Conservation (phyloP, 2,113 vertebrate species). For the Deroptyus accipitrinus region DNA sequence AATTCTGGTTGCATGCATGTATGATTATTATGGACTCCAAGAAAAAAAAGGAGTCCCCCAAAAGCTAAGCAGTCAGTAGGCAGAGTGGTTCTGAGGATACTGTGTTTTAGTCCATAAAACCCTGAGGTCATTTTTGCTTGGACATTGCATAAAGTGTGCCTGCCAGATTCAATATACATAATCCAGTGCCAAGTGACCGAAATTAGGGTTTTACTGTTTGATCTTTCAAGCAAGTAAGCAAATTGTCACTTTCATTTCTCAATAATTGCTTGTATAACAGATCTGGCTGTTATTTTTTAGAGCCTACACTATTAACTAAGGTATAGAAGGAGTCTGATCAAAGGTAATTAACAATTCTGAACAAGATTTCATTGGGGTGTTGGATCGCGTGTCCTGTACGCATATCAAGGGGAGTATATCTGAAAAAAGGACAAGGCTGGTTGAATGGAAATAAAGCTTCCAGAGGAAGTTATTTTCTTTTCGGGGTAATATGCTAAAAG, state of each 20-base stretch:
- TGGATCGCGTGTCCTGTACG: slow-evolving; percentile 43
- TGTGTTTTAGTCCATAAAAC: not conserved
- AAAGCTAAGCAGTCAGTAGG: not conserved
- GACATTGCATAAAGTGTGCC: not conserved
- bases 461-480: slow-evolving; percentile 32
- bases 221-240: slow-evolving; percentile 69
- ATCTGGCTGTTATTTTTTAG: slow-evolving; percentile 38
- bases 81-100: not conserved
- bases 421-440: slow-evolving; percentile 23
- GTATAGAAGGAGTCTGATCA: slow-evolving; percentile 14
- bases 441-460: slow-evolving; percentile 49
- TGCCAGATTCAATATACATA: slow-evolving; percentile 67
- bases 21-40: not conserved
- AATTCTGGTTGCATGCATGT: slow-evolving; percentile 12
- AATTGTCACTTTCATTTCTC: slow-evolving; percentile 66
- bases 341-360: slow-evolving; percentile 55
- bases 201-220: slow-evolving; percentile 61
- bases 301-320: slow-evolving; percentile 17
- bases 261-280: slow-evolving; percentile 59
- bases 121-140: slow-evolving; percentile 47
- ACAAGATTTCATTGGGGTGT: slow-evolving; percentile 39
- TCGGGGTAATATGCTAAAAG: slow-evolving; percentile 40
- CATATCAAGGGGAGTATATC: slow-evolving; percentile 27
- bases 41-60: not conserved
- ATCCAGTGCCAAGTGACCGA: slow-evolving; percentile 30